Percentiles rank a stretch among this genome's conserved stretches.
These are phyloP conservation scores for Caenorhabditis tropicalis DNA, from an alignment of 1,140 invertebrate genomes.

Conservation along the genomic window DNA sequence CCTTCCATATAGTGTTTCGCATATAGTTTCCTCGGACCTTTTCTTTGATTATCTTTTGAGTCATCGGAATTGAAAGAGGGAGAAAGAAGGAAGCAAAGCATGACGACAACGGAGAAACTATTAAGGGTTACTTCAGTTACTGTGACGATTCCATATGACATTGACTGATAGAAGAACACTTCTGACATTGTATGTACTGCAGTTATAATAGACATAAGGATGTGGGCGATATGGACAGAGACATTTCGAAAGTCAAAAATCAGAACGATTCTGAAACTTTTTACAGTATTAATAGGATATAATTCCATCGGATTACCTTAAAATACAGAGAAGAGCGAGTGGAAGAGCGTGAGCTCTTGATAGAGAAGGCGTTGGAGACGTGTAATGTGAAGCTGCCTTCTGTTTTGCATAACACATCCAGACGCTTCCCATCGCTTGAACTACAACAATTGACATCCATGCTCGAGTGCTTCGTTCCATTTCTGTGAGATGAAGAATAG, in stretches of 20 bases:
- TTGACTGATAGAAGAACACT: constrained; percentile 19
- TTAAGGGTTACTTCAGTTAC: constrained; percentile 7
- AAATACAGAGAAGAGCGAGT: neutral
- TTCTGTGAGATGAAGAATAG: no score
- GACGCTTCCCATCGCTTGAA: constrained; percentile 34
- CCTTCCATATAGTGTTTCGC: constrained; percentile 25
- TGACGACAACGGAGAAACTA: neutral
- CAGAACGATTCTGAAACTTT: constrained; percentile 9
- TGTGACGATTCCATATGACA: constrained; percentile 21
- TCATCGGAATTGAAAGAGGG: neutral
- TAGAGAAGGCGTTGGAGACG: neutral
- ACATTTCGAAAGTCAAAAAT: constrained; percentile 16
- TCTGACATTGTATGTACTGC: neutral
- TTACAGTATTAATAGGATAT: neutral
- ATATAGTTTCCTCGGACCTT: neutral
- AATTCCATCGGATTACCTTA: neutral
- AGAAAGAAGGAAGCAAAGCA: neutral
- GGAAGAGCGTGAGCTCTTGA: constrained; percentile 22
- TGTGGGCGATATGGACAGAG: neutral
- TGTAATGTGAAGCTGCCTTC: constrained; percentile 2
- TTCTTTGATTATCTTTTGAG: neutral
- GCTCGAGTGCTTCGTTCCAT: constrained; percentile 1
- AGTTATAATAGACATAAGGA: neutral
- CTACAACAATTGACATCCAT: neutral
- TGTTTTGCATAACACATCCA: constrained; percentile 30